A percentile compares a stretch with the other conserved stretches of the same genome.
Evolutionary conservation across 2,797 vertebrate species (phyloP).

Genomic region (Leptatherina wallacei): DNA sequence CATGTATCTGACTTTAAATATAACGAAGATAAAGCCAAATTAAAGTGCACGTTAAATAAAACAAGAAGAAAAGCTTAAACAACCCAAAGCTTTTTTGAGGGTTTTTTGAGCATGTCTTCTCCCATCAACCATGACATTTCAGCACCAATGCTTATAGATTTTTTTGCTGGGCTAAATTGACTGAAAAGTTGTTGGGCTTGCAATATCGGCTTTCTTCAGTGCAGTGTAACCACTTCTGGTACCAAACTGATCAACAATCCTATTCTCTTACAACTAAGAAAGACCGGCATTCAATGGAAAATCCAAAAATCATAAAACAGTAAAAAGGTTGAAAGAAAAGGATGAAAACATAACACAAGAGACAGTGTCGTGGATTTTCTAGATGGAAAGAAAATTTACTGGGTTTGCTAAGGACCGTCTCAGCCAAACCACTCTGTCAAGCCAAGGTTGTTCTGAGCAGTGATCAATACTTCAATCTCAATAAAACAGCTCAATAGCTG

Average conservation of each 20-base stretch:
- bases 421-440: conserved; percentile 76
- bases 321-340: conserved; percentile 58
- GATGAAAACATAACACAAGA: conserved; percentile 37
- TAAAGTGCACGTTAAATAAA: conserved; percentile 14
- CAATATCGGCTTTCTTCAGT: conserved; percentile 89
- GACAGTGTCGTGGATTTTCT: conserved; percentile 63
- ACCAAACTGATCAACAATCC: conserved; percentile 88
- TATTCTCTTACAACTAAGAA: conserved; percentile 82
- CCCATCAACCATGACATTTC: conserved; percentile 71
- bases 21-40: neutral
- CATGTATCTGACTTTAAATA: neutral
- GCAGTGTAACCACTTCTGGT: conserved; percentile 84
- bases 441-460: conserved; percentile 85
- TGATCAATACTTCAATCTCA: conserved; percentile 97
- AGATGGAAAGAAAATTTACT: conserved; percentile 79
- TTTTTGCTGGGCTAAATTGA: conserved; percentile 90
- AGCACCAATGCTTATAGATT: conserved; percentile 90
- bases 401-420: conserved; percentile 58
- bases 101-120: conserved; percentile 27
- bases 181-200: conserved; percentile 94
- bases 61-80: conserved; percentile 25
- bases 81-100: conserved; percentile 55
- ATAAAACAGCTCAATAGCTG: conserved; percentile 92
- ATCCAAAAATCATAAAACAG: conserved; percentile 83
- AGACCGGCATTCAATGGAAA: conserved; percentile 84